A percentile compares a stretch with the other conserved stretches of the same genome.
phyloP scores from a whole-genome alignment of 2,888 invertebrate genomes.

The Idaea aversata region DNA sequence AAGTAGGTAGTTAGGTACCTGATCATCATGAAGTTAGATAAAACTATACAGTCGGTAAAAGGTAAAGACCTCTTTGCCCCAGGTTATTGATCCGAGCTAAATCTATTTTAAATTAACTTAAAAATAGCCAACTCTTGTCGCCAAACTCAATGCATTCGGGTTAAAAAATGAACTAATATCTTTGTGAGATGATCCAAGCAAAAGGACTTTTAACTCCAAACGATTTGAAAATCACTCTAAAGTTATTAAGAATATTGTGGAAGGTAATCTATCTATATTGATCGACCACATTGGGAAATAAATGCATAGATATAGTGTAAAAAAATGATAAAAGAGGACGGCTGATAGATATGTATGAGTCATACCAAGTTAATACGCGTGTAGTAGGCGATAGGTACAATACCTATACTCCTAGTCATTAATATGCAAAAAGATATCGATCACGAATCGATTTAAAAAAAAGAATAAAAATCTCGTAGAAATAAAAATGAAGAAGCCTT shows the following conservation, averaged over 20 bases:
- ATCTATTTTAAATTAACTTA: conserved; percentile 56
- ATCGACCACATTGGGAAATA: no score
- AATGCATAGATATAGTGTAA: not conserved
- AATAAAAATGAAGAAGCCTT: not conserved
- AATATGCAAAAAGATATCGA: not conserved
- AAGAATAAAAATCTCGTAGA: no score
- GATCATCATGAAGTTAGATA: conserved; percentile 31
- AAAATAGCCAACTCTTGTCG: conserved; percentile 45
- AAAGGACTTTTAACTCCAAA: not conserved
- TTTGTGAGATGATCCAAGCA: not conserved
- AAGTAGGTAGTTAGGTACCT: conserved; percentile 6
- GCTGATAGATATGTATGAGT: not conserved
- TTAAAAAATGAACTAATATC: not conserved
- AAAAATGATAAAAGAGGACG: not conserved
- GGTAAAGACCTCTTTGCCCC: conserved; percentile 43
- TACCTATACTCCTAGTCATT: not conserved
- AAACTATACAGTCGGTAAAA: conserved; percentile 42
- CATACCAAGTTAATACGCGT: not conserved
- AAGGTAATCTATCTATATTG: no score
- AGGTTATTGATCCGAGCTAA: conserved; percentile 65
- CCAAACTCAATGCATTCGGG: conserved; percentile 25
- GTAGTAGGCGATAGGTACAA: not conserved
- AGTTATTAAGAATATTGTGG: no score
- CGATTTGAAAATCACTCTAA: no score
- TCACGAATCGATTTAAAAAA: not conserved